A percentile compares a stretch with the other conserved stretches of the same genome.
Conservation (phyloP, 1,140 invertebrate species). For the Ylistrum balloti region DNA sequence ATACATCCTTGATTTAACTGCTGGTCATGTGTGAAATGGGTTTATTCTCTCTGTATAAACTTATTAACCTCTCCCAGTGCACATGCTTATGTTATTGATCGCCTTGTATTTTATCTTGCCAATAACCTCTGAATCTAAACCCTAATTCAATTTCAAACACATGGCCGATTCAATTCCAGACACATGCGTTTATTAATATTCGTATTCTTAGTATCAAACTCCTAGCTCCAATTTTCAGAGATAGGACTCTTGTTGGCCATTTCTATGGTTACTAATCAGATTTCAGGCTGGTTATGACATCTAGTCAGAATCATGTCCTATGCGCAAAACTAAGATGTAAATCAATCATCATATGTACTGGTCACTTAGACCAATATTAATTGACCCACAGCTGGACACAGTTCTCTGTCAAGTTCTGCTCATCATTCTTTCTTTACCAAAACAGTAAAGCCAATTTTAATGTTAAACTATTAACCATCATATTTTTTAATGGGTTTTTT, state of each 20-base stretch:
- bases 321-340: not conserved
- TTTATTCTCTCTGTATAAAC: not conserved
- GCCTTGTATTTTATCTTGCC: not conserved
- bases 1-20: not conserved
- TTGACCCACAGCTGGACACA: not conserved
- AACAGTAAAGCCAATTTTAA: too few species aligned
- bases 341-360: not conserved
- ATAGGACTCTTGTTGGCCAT: not conserved
- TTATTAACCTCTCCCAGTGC: not conserved
- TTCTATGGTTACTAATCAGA: not conserved
- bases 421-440: too few species aligned
- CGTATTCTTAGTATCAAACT: not conserved
- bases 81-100: not conserved
- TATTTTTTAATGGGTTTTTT: too few species aligned
- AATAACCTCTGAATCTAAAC: not conserved
- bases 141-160: not conserved
- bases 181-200: constrained; percentile 23
- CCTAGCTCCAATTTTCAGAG: not conserved
- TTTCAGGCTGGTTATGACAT: constrained; percentile 5
- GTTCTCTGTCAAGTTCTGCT: not conserved
- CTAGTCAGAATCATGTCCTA: constrained; percentile 13
- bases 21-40: not conserved
- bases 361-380: not conserved
- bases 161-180: not conserved
- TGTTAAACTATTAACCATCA: too few species aligned